Evolutionary conservation across 1,140 invertebrate genomes (phyloP), one percentile per base, ranked within the genome.

Genomic region (Bombus waltoni): DNA sequence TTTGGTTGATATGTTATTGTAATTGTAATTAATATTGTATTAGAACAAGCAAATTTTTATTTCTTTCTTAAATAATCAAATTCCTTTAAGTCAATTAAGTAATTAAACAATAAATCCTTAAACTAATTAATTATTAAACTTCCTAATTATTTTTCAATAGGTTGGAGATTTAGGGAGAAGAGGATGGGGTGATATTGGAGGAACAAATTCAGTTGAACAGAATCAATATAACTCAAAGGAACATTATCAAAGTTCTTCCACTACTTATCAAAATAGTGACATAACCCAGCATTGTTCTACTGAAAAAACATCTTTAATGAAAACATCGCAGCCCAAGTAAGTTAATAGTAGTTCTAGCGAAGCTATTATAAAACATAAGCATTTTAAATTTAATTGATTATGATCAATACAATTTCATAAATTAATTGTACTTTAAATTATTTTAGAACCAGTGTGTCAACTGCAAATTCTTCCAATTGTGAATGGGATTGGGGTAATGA

Each of bases 101-200:
- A 22, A 47, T 44, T 57, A 44, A 32, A 53, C n/a, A 11, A 62
- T 65, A 32, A 32, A 32, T 15, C 2, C 6, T 32, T 13, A 66
- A 66, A 32, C 2, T 66, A 68, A 76, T 44, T 42, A n/a, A 22
- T 38, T 72, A 76, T 38, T 77, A n/a, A 65, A 38, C 74, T 28
- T n/a, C 3, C 2, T 38, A 68, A 57, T 71, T 66, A 72, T 65
- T 65, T 87, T 57, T 32, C 32, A 82, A 57, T 76, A 97, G 97
- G 96, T 97, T 71, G 96, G 96, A 81, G 97, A 97, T 93, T 94
- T 97, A 42, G 96, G 97, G 38, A 96, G 96, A 92, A 96, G 96
- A 93, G 97, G 97, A 73, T 97, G 97, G 97, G 96, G 96, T 83
- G 97, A 97, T 89, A 95, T 97, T 73, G 93, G 95, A 42, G 96